Evolutionary conservation across 2,888 invertebrate species (phyloP).

Genomic region (Dastarcus helophoroides): DNA sequence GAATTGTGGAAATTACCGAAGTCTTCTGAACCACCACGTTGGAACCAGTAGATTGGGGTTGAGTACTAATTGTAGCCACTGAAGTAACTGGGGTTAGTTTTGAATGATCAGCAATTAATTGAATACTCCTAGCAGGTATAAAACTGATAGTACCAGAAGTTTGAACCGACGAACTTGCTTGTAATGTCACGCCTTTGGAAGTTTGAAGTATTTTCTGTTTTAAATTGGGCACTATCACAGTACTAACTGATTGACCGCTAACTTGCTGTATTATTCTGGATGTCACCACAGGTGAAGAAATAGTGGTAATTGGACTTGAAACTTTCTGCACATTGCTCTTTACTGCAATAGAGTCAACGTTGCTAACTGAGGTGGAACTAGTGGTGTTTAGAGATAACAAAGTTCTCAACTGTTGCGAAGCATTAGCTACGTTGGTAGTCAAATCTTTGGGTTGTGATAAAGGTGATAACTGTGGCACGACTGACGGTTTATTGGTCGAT

Average conservation of each 20-base stretch:
- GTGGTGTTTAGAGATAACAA: conserved; percentile 52
- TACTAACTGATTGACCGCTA: conserved; percentile 22
- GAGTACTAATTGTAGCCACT: conserved; percentile 16
- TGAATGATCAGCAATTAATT: conserved; percentile 29
- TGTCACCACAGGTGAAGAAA: conserved; percentile 23
- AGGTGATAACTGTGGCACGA: conserved; percentile 57
- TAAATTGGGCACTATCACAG: conserved; percentile 28
- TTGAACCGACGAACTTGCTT: conserved; percentile 11
- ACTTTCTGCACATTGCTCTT: conserved; percentile 27
- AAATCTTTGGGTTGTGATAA: conserved; percentile 60
- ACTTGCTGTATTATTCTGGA: conserved; percentile 27
- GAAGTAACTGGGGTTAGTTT: conserved; percentile 26
- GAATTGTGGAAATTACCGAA: conserved; percentile 11
- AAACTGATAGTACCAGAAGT: conserved; percentile 17
- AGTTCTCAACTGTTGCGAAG: conserved; percentile 54
- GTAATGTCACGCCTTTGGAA: too few relatives aligned
- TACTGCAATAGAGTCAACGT: conserved; percentile 36
- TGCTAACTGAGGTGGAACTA: conserved; percentile 39
- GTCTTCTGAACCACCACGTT: conserved; percentile 13
- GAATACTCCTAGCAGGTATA: conserved; percentile 19
- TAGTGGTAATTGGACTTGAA: conserved; percentile 25
- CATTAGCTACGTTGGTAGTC: conserved; percentile 60
- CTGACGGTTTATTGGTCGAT: conserved; percentile 34
- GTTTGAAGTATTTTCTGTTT: too few relatives aligned
- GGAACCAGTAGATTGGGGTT: conserved; percentile 1